Evolutionary conservation across 2,797 vertebrate genomes (phyloP).

Genomic region (Gallinago nigripennis): DNA sequence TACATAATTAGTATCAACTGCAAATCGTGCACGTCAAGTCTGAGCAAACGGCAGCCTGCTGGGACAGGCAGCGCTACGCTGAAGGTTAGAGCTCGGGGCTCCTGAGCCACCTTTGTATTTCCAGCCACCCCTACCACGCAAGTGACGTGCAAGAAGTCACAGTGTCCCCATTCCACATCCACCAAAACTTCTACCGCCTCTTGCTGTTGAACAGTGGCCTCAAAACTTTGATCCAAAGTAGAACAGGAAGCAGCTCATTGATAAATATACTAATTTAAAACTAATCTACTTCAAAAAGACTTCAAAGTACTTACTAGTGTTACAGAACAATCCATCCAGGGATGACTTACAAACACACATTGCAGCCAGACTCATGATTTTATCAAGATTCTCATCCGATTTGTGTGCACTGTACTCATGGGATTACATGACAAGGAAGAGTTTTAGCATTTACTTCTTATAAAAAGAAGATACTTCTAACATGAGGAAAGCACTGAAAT

Average conservation of each 20-base stretch:
- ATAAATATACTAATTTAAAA: not conserved
- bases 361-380: not conserved
- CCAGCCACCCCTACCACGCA: not conserved
- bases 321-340: not conserved
- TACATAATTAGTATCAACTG: not conserved
- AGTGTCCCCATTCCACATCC: not conserved
- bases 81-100: not conserved
- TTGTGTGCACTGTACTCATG: not conserved
- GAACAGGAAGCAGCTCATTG: not conserved
- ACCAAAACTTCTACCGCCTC: not conserved
- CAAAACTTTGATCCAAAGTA: not conserved
- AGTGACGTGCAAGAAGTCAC: not conserved
- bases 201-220: not conserved
- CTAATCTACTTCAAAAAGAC: not conserved
- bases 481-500: not conserved
- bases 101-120: fast-evolving
- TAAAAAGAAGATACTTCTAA: not conserved
- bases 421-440: not conserved
- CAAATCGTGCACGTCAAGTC: not conserved
- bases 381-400: not conserved
- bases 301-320: not conserved
- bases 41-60: not conserved
- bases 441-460: not conserved
- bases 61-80: fast-evolving
- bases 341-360: not conserved